Evolutionary conservation across 2,113 vertebrate species (phyloP).

Genomic region (Castor canadensis): DNA sequence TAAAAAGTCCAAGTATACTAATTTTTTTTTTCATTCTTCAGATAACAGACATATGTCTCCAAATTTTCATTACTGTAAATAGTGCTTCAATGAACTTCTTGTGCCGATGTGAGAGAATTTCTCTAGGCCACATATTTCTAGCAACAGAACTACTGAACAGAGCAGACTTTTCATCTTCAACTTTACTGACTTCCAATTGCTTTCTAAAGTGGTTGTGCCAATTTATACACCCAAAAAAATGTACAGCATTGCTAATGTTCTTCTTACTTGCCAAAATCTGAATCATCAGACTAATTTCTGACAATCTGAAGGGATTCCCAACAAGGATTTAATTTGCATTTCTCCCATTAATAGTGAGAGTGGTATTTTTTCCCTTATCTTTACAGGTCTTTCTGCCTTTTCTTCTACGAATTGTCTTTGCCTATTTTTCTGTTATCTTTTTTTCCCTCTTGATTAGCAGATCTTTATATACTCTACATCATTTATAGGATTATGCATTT

Average conservation of each 20-base stretch:
- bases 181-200: not conserved
- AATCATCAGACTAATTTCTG: not conserved
- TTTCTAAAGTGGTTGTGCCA: not conserved
- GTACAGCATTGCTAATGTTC: not conserved
- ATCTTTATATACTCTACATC: not conserved
- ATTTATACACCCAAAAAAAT: not conserved
- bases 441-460: not conserved
- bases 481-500: not conserved
- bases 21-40: slow-evolving; percentile 23
- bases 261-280: not conserved
- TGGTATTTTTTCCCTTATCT: not conserved
- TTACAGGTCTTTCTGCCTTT: not conserved
- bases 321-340: not conserved
- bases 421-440: not conserved
- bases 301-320: not conserved
- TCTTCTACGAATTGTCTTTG: not conserved
- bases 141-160: not conserved
- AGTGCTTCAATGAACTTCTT: not conserved
- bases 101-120: not conserved
- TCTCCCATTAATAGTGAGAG: not conserved
- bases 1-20: not conserved
- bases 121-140: not conserved
- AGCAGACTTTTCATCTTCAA: not conserved
- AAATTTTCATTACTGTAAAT: slow-evolving; percentile 21
- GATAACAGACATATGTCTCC: not conserved